These are phyloP conservation scores for Tautogolabrus adspersus DNA, from an alignment of 2,113 vertebrate genomes.

Conservation along the genomic window DNA sequence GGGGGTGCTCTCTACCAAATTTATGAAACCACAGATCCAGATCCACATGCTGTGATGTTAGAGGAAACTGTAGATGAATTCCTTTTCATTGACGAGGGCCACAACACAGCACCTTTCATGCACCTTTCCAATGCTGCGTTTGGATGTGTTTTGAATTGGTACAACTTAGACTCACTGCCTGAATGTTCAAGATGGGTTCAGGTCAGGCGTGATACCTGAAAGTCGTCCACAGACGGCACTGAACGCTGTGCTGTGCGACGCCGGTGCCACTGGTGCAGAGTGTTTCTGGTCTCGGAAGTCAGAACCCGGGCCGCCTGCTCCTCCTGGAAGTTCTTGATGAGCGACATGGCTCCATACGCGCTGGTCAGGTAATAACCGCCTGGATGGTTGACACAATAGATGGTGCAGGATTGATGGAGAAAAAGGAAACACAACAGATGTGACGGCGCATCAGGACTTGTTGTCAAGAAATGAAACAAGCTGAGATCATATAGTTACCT, in stretches of 20 bases:
- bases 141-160: conserved; percentile 34
- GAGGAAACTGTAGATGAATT: neutral
- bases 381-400: conserved; percentile 46
- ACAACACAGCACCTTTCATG: conserved; percentile 38
- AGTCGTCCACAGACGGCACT: conserved; percentile 92
- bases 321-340: conserved; percentile 98
- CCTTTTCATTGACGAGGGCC: neutral
- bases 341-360: conserved; percentile 93
- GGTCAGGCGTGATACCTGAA: conserved; percentile 88
- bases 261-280: conserved; percentile 95
- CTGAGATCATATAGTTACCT: neutral
- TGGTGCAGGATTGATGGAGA: neutral
- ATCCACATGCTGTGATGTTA: conserved; percentile 42
- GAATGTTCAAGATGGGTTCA: conserved; percentile 69
- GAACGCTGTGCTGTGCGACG: conserved; percentile 91
- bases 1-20: conserved; percentile 13
- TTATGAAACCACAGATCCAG: neutral
- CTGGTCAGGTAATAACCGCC: conserved; percentile 98
- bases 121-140: conserved; percentile 17
- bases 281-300: conserved; percentile 93
- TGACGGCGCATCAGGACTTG: neutral
- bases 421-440: conserved; percentile 5
- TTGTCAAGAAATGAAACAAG: conserved; percentile 33
- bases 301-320: conserved; percentile 93
- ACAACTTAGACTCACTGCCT: conserved; percentile 77